Evolutionary conservation across 2,888 invertebrate genomes (phyloP), one percentile per base, ranked within the genome.

Genomic region (Cephonodes hylas): DNA sequence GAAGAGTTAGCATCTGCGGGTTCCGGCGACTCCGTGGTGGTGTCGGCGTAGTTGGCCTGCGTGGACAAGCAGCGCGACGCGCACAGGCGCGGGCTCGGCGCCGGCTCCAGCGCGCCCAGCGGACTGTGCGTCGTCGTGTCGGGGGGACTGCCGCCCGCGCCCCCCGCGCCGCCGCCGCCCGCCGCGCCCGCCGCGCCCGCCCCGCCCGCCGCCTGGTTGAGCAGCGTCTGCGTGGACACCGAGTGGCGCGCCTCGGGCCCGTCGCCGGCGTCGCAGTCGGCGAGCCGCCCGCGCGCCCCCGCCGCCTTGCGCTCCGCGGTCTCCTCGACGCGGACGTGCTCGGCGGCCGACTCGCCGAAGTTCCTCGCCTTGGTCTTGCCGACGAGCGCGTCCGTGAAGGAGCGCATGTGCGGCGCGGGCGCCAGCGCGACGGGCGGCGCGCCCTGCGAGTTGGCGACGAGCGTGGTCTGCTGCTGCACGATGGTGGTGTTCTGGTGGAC

Each of bases 101-200:
- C 76, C 27, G 83, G 71, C 68, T 88, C 89, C 46, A 91, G 85
- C 3, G 95, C 93, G 62, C 95, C 96, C 63, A 95, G 91, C 13
- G 97, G 97, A 84, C 96, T 96, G 77, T 96, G 96, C 0, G 97
- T 97, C 0, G 97, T 97, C 0, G 97, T 97, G 76, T 97, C 97
- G 0, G 97, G 97, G 5, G 97, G 96, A 46, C 84, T 85, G 64
- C 83, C 75, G 20, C 84, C 83, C 7, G 81, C 44, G 73, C 79
- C 15, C 77, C 83, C 58, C 72, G 77, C 10, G 8, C 42, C 23
- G 13, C 23, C 23, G 61, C 22, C 59, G 44, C 64, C 60, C 20
- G 59, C 53, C 13, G 34, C 48, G 20, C 60, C 31, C 56, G 34
- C 48, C 69, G 71, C 23, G 69, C 67, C 66, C 68, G 56, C 25